phyloP scores from a whole-genome alignment of 2,113 vertebrate species.

The Uria lomvia region DNA sequence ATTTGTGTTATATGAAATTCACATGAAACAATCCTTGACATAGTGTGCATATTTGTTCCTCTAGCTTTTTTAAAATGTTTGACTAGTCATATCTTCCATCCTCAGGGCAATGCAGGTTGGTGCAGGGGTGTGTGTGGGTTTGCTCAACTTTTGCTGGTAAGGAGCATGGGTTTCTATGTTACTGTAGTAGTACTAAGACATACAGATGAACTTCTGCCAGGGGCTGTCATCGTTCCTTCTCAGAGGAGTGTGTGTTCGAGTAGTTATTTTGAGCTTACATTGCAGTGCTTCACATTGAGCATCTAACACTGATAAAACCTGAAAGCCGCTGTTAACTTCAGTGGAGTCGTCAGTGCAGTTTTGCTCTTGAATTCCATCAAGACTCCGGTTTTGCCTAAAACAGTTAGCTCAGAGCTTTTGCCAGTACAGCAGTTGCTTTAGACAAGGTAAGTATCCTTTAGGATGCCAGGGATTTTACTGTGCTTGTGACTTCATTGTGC shows the following conservation, averaged over 20 bases:
- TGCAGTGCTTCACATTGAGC: background rate
- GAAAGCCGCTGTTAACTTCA: background rate
- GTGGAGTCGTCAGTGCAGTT: background rate
- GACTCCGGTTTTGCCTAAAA: background rate
- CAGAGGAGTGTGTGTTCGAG: background rate
- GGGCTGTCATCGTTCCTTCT: background rate
- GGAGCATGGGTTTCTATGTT: background rate
- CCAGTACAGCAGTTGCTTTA: background rate
- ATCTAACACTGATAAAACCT: constrained; percentile 28
- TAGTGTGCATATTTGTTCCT: background rate
- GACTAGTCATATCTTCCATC: background rate
- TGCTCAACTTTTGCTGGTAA: background rate
- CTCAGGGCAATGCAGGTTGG: background rate
- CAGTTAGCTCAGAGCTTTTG: constrained; percentile 17
- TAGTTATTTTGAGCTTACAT: constrained; percentile 18
- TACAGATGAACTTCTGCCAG: background rate
- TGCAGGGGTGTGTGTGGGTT: background rate
- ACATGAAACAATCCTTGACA: background rate
- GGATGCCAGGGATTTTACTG: constrained; percentile 20
- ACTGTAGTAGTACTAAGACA: background rate
- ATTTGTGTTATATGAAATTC: background rate
- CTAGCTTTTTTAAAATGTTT: background rate
- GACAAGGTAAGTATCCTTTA: background rate
- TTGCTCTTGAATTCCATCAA: constrained; percentile 1
- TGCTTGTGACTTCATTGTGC: constrained; percentile 41